Percentiles rank a stretch among this genome's conserved stretches.
Evolutionary conservation across 2,113 vertebrate species (phyloP).

Genomic region (Carettochelys insculpta): DNA sequence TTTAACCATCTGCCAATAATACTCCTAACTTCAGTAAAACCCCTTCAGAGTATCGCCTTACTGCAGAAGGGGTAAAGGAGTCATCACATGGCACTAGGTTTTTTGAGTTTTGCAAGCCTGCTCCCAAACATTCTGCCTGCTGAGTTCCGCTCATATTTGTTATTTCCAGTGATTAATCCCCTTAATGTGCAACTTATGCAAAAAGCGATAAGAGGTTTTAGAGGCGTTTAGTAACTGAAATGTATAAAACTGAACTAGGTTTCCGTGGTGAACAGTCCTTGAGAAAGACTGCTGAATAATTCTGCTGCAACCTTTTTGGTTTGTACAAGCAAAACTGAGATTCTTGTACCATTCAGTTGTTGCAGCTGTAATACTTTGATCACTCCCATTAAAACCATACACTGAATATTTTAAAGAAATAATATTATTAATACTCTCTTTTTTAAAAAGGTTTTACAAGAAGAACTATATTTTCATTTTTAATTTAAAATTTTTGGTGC

Average conservation of each 20-base stretch:
- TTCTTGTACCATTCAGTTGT: neutral
- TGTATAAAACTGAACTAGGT: neutral
- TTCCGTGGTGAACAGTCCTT: constrained; percentile 11
- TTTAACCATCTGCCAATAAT: neutral
- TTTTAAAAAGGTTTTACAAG: neutral
- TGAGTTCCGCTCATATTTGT: neutral
- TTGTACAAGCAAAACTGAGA: neutral
- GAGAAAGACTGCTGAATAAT: constrained; percentile 45
- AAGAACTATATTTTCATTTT: constrained; percentile 26
- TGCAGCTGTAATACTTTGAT: constrained; percentile 2
- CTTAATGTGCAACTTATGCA: constrained; percentile 36
- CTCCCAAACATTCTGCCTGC: neutral
- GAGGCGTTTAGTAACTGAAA: constrained; percentile 17
- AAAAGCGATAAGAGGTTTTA: constrained; percentile 2
- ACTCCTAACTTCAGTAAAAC: neutral
- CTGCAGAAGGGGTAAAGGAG: neutral
- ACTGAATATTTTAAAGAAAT: constrained; percentile 5
- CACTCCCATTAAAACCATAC: neutral
- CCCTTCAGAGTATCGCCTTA: neutral
- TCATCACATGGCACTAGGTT: neutral
- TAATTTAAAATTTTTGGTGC: constrained; percentile 49
- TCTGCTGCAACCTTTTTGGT: neutral
- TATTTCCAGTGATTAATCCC: neutral
- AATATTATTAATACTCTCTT: constrained; percentile 7
- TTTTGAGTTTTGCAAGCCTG: neutral